Percentiles rank a stretch among this genome's conserved stretches.
Evolutionary conservation across 2,113 vertebrate species (phyloP).

Genomic region (Sialia sialis): DNA sequence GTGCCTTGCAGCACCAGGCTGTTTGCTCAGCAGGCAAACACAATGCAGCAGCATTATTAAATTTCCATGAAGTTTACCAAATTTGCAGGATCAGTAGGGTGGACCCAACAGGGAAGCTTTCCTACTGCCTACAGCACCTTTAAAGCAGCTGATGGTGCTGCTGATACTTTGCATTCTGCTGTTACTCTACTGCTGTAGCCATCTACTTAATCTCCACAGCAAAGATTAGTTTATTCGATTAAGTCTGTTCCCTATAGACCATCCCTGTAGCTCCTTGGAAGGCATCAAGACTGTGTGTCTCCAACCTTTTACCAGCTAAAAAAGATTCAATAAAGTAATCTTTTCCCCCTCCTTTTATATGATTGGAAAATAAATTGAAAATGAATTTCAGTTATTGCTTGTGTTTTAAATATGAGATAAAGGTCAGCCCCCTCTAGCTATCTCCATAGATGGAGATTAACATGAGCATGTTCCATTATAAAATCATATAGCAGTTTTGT

Average conservation of each 20-base stretch:
- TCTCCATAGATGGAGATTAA: constrained; percentile 69
- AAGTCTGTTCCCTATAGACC: constrained; percentile 74
- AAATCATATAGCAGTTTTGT: constrained; percentile 66
- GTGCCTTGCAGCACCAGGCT: constrained; percentile 70
- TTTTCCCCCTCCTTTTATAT: constrained; percentile 72
- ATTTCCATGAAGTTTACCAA: constrained; percentile 82
- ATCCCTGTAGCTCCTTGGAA: constrained; percentile 58
- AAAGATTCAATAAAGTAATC: constrained; percentile 75
- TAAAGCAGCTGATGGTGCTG: constrained; percentile 58
- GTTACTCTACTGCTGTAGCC: constrained; percentile 48
- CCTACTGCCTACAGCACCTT: constrained; percentile 62
- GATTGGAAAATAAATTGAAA: constrained; percentile 87
- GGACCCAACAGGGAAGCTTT: constrained; percentile 64
- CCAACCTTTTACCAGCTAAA: constrained; percentile 68
- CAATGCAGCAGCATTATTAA: constrained; percentile 77
- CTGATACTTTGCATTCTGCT: constrained; percentile 72
- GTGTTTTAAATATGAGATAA: constrained; percentile 83
- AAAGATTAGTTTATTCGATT: constrained; percentile 81
- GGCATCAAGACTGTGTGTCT: constrained; percentile 55
- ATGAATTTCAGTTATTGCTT: constrained; percentile 80
- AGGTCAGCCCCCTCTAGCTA: constrained; percentile 65
- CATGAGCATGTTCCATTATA: constrained; percentile 66
- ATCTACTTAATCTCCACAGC: constrained; percentile 78
- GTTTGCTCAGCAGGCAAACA: constrained; percentile 69
- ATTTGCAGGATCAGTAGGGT: constrained; percentile 74